Conservation (phyloP, 1,140 invertebrate genomes). For the Nylanderia fulva region DNA sequence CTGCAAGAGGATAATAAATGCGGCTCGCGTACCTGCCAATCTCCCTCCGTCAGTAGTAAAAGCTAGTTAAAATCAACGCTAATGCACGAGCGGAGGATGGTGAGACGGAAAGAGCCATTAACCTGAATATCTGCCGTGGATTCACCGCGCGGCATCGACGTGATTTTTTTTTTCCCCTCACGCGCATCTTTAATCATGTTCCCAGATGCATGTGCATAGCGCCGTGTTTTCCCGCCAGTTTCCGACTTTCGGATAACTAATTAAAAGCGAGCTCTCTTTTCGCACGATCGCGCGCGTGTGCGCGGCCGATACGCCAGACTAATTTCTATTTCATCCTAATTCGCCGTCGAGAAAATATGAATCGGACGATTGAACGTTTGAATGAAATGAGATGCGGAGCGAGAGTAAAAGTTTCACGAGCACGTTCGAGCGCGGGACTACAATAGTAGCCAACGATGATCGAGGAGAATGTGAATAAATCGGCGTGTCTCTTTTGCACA, state of each 20-base stretch:
- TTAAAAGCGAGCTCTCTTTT: conserved; percentile 78
- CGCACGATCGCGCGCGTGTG: conserved; percentile 73
- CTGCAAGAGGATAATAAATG: conserved; percentile 19
- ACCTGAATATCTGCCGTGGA: conserved; percentile 68
- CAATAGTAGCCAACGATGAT: not conserved
- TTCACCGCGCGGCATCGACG: conserved; percentile 16
- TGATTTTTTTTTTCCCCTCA: conserved; percentile 63
- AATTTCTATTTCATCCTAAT: conserved; percentile 66
- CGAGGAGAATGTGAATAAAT: not conserved
- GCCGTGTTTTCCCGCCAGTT: conserved; percentile 66
- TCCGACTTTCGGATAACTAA: conserved; percentile 78
- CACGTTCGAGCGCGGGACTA: not conserved
- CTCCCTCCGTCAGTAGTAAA: conserved; percentile 59
- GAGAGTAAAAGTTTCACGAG: conserved; percentile 51
- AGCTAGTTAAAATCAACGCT: conserved; percentile 49
- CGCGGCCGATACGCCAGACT: conserved; percentile 13
- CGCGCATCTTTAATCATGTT: conserved; percentile 47
- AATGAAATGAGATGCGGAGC: conserved; percentile 42
- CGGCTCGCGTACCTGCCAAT: conserved; percentile 55
- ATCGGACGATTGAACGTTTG: conserved; percentile 31
- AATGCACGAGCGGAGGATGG: conserved; percentile 41
- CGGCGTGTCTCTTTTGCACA: no score
- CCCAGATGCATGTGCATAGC: conserved; percentile 60
- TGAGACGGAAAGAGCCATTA: conserved; percentile 58
- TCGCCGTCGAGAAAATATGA: conserved; percentile 42